Conservation (phyloP, 2,888 invertebrate genomes). For the Nephrotoma appendiculata region DNA sequence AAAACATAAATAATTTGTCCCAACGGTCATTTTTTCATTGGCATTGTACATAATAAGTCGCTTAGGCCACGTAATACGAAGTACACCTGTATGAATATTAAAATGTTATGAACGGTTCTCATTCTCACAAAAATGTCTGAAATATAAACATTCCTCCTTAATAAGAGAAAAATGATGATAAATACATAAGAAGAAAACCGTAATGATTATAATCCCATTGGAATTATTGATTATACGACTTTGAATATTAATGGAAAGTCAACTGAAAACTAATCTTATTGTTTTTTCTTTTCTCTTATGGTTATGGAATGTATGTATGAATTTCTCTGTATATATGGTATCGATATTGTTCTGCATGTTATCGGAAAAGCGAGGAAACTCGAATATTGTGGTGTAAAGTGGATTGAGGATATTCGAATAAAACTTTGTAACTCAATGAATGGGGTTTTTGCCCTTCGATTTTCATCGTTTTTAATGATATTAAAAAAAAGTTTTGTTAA, state of each 20-base stretch:
- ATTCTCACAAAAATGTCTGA: background rate
- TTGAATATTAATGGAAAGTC: background rate
- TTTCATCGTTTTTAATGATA: background rate
- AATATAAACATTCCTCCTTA: background rate
- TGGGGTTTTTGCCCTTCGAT: background rate
- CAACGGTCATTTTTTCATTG: no score
- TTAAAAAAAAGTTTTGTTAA: background rate
- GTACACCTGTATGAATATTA: no score
- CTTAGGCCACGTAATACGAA: no score
- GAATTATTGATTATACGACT: background rate
- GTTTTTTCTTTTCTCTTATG: background rate
- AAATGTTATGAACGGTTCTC: no score
- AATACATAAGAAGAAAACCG: background rate
- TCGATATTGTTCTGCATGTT: background rate
- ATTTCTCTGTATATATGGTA: background rate
- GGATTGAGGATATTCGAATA: background rate
- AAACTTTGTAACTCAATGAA: background rate
- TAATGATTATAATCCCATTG: background rate
- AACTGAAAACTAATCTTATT: background rate
- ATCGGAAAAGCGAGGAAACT: background rate
- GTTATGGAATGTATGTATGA: background rate
- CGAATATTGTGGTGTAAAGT: background rate
- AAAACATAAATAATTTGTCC: no score
- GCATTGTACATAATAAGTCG: no score
- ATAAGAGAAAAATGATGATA: background rate